Conservation (phyloP, 2,888 invertebrate species). For the Eumacrocentrus americanus region DNA sequence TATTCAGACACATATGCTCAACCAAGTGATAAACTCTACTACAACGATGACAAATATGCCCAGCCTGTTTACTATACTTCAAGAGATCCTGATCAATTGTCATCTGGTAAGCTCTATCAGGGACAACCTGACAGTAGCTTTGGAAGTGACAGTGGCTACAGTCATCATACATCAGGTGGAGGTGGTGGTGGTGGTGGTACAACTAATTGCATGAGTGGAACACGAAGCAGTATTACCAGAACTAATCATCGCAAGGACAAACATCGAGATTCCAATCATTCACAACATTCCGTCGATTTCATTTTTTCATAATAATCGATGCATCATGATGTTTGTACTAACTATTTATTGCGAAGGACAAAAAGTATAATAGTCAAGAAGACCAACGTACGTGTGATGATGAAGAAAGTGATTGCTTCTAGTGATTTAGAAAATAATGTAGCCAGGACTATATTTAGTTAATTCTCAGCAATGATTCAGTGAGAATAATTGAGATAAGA, state of each 20-base stretch:
- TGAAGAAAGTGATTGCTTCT: slow-evolving; percentile 7
- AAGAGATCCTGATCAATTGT: slow-evolving; percentile 48
- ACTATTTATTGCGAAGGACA: neutral
- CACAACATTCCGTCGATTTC: slow-evolving; percentile 54
- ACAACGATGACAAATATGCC: slow-evolving; percentile 52
- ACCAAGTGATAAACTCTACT: slow-evolving; percentile 53
- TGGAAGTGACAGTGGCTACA: slow-evolving; percentile 85
- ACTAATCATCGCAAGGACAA: slow-evolving; percentile 54
- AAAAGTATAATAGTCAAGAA: neutral
- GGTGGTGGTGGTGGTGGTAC: too few species aligned
- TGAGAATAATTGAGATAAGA: neutral
- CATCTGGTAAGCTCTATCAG: slow-evolving; percentile 52
- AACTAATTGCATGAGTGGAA: slow-evolving; percentile 59
- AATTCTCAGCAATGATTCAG: neutral
- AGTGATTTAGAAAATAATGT: neutral
- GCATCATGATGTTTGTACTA: neutral
- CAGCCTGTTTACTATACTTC: slow-evolving; percentile 55
- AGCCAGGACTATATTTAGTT: neutral
- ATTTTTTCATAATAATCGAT: slow-evolving; percentile 49
- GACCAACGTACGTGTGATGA: neutral
- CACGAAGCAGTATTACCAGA: slow-evolving; percentile 48
- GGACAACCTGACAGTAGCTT: slow-evolving; percentile 69
- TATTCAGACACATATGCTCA: slow-evolving; percentile 57
- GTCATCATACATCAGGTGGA: slow-evolving; percentile 79
- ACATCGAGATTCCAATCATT: slow-evolving; percentile 53